Conservation (phyloP, 2,797 vertebrate species). For the Sebastiscus albofasciatus region DNA sequence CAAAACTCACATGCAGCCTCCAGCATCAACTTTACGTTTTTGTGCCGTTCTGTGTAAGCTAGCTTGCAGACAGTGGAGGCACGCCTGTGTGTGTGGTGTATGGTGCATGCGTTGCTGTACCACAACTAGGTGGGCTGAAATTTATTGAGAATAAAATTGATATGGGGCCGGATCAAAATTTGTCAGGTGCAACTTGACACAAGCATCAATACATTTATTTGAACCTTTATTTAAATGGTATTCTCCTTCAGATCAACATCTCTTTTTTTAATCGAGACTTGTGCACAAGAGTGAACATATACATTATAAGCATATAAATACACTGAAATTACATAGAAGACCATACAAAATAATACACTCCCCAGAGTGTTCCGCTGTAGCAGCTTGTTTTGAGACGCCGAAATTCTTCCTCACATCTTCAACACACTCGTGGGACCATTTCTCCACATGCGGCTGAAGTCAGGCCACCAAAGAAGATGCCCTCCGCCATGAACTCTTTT, state of each 20-base stretch:
- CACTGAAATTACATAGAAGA: not conserved
- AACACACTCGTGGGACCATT: not conserved
- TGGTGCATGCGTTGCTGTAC: too few species aligned
- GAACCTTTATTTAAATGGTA: not conserved
- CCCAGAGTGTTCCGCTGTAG: not conserved
- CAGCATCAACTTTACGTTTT: too few species aligned
- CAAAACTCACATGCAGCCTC: too few species aligned
- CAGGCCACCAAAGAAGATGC: slow-evolving; percentile 87
- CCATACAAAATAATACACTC: not conserved
- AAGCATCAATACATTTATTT: not conserved
- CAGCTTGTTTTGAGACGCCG: not conserved
- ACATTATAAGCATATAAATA: not conserved
- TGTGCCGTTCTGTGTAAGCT: too few species aligned
- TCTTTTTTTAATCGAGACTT: not conserved
- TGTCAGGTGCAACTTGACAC: too few species aligned
- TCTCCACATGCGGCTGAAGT: slow-evolving; percentile 22
- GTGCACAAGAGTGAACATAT: not conserved
- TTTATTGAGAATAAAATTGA: too few species aligned
- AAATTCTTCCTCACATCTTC: slow-evolving; percentile 6
- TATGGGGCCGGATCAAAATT: not conserved
- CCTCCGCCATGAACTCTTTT: slow-evolving; percentile 57
- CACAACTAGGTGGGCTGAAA: too few species aligned
- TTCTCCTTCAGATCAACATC: not conserved
- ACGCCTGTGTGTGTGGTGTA: too few species aligned
- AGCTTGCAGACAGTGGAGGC: too few species aligned